phyloP scores from a whole-genome alignment of 1,140 invertebrate genomes.

The Aphelenchoides fujianensis region DNA sequence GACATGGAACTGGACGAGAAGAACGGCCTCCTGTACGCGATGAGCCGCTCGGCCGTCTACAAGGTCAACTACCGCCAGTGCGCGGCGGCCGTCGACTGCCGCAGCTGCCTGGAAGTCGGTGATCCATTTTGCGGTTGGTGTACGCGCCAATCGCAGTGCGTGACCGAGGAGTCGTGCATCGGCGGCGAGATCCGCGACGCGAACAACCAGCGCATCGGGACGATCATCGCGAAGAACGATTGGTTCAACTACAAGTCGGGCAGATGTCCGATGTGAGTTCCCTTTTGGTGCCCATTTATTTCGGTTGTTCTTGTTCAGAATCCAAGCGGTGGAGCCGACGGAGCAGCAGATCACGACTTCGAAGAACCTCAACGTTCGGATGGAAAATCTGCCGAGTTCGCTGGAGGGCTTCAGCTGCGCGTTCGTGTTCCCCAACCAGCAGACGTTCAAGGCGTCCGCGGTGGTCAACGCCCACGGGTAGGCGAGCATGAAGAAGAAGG shows the following conservation, averaged over 20 bases:
- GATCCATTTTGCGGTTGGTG: slow-evolving; percentile 62
- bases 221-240: slow-evolving; percentile 36
- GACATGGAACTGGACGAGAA: slow-evolving; percentile 57
- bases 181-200: slow-evolving; percentile 26
- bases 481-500: no score
- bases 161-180: slow-evolving; percentile 35
- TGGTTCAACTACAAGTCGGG: slow-evolving; percentile 60
- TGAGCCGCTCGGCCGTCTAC: slow-evolving; percentile 36
- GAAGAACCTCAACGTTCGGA: slow-evolving; percentile 46
- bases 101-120: slow-evolving; percentile 46
- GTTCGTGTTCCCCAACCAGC: slow-evolving; percentile 45
- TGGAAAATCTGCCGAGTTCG: slow-evolving; percentile 51
- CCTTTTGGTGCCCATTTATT: slow-evolving; percentile 37
- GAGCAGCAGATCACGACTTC: slow-evolving; percentile 59
- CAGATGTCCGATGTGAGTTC: slow-evolving; percentile 48
- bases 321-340: slow-evolving; percentile 50
- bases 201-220: slow-evolving; percentile 23
- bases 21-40: slow-evolving; percentile 42
- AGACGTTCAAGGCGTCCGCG: slow-evolving; percentile 42
- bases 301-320: slow-evolving; percentile 51
- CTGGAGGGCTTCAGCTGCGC: slow-evolving; percentile 40
- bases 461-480: slow-evolving; percentile 29
- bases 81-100: slow-evolving; percentile 40
- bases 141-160: slow-evolving; percentile 38
- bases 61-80: slow-evolving; percentile 54